Base-by-base conservation (phyloP, 1,140 invertebrate species). In the Hylaeus anthracinus region DNA sequence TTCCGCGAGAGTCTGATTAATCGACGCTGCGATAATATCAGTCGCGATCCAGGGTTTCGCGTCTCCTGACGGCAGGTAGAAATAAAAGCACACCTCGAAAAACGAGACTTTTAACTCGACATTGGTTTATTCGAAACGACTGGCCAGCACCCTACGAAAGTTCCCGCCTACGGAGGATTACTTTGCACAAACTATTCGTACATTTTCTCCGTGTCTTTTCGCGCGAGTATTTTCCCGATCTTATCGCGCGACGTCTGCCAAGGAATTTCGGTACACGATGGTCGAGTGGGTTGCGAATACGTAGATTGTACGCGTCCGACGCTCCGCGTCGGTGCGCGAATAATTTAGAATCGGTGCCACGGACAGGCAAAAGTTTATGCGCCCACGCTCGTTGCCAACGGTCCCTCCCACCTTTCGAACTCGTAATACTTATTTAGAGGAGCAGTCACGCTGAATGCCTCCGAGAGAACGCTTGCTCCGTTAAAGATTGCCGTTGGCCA, bases 341-440 rank as follows among this genome's bases (percentile, higher is more conserved):
- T 88, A 88, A 88, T 88, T 88, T 87, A 86, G 76, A 86, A 79
- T 86, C 76, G 78, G 75, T 69, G 78, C 72, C 63, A 43, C 64
- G 66, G 82, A 83, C 81, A 81, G 81, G 69, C 60, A 9, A 51
- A 51, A 79, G 73, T 87, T 86, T 87, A 88, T 87, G 84, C 87
- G 84, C 86, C 81, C 45, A 9, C 70, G 65, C 53, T 58, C 67
- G 43, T 77, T 88, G 87, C 87, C 87, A 88, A 88, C 61, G 84
- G 55, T 75, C 51, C 76, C 87, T 79, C 84, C 86, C 81, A 86
- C 69, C 73, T 39, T 63, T 86, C 85, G 58, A 79, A 79, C 69
- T 73, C 67, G 77, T 81, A 86, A 87, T 87, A 87, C 78, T 83
- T 86, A 86, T 83, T 75, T 53, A 10, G 43, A 43, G 67, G 41